A percentile compares a stretch with the other conserved stretches of the same genome.
These are phyloP conservation scores for Antennarius striatus DNA, from an alignment of 2,113 vertebrate genomes.

Conservation along the genomic window DNA sequence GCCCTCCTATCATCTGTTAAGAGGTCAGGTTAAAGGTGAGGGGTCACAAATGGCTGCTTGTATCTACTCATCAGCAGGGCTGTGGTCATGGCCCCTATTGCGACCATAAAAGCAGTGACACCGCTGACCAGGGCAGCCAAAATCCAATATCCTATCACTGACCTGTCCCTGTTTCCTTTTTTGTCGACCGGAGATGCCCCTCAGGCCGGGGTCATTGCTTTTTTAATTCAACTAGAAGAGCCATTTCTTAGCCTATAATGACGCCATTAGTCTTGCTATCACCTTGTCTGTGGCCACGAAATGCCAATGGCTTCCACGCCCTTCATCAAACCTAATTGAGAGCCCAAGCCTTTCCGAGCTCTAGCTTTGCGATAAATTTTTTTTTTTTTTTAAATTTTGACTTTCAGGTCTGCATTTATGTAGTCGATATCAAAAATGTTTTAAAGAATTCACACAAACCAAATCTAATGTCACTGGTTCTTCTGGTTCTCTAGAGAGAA, in stretches of 20 bases:
- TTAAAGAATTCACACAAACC: constrained; percentile 25
- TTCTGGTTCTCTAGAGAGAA: constrained; percentile 40
- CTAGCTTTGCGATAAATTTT: constrained; percentile 4
- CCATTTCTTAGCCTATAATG: constrained; percentile 68
- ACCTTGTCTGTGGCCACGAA: constrained; percentile 58
- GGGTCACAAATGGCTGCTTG: constrained; percentile 83
- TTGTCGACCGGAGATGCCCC: constrained; percentile 60
- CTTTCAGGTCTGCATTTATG: neutral
- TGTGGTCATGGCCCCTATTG: constrained; percentile 66
- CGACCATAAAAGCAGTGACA: constrained; percentile 78
- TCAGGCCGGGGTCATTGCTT: constrained; percentile 78
- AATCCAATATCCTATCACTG: constrained; percentile 80
- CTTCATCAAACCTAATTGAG: constrained; percentile 52
- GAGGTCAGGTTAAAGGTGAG: constrained; percentile 78
- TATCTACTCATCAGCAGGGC: constrained; percentile 78
- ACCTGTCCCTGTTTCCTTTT: constrained; percentile 62
- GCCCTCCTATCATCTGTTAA: constrained; percentile 51
- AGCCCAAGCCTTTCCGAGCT: constrained; percentile 1
- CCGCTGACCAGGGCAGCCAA: constrained; percentile 71
- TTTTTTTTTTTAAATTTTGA: constrained; percentile 16
- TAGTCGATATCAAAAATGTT: neutral
- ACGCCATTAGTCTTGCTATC: constrained; percentile 75
- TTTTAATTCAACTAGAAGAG: constrained; percentile 78
- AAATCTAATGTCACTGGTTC: constrained; percentile 39
- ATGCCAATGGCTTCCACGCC: constrained; percentile 47